phyloP scores from a whole-genome alignment of 2,888 invertebrate genomes.

The Sinodicranocentrus sp. region DNA sequence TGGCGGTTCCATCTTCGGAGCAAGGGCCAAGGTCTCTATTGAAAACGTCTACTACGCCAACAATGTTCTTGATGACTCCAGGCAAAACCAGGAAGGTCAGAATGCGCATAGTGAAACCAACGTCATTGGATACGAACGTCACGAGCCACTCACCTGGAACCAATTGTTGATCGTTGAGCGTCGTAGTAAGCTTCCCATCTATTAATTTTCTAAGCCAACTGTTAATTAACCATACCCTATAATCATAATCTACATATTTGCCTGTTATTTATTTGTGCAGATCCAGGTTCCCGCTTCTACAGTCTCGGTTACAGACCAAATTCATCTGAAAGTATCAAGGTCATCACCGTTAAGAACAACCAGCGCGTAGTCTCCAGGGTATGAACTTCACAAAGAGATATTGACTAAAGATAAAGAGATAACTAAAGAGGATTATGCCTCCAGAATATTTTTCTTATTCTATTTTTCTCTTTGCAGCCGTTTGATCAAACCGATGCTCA shows the following conservation, averaged over 20 bases:
- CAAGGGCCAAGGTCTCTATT: constrained; percentile 31
- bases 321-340: constrained; percentile 42
- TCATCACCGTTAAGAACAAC: constrained; percentile 40
- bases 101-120: constrained; percentile 25
- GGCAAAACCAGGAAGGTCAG: constrained; percentile 16
- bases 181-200: constrained; percentile 11
- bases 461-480: constrained; percentile 21
- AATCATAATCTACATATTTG: background rate
- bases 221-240: background rate
- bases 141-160: constrained; percentile 43
- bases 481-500: background rate
- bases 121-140: constrained; percentile 42
- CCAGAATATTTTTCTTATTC: background rate
- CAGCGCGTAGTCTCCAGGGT: constrained; percentile 39
- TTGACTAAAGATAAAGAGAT: too few relatives aligned
- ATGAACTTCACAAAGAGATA: background rate
- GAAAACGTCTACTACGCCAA: constrained; percentile 47
- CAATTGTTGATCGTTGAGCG: constrained; percentile 48
- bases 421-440: too few relatives aligned
- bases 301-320: constrained; percentile 49
- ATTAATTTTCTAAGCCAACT: background rate
- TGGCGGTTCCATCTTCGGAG: constrained; percentile 40
- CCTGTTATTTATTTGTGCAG: background rate
- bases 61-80: constrained; percentile 55
- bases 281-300: constrained; percentile 27